Base-by-base conservation (phyloP, 2,888 invertebrate genomes). In the Tetropium fuscum region DNA sequence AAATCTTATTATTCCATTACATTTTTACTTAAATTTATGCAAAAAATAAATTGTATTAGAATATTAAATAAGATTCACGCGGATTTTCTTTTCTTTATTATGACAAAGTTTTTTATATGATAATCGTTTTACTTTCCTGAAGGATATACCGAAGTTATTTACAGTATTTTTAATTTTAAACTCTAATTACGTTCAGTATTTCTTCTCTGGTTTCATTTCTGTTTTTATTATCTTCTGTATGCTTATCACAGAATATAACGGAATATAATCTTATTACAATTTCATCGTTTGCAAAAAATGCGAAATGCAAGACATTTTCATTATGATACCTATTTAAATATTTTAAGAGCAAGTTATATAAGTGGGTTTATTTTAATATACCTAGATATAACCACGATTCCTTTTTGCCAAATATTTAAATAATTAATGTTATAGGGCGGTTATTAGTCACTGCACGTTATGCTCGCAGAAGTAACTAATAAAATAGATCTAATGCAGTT, bases 11-110 rank as follows among this genome's bases (percentile, higher is more conserved):
- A 64, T 64, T 64, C 64, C 66, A 64, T 66, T 64, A 67, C 57
- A 58, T 60, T 60, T 67, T 63, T 58, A 60, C 53, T 49, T 58
- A 62, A 65, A 65, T 65, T 63, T 65, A 68, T 65, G 63, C 65
- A 63, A 65, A 68, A 68, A 68, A 65, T 65, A 65, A 65, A 65
- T 68, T 68, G 60, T 63, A 66, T 66, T 66, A 66, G 66, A 66
- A 66, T 66, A 66, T 66, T 63, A 66, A 66, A 66, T 59, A 66
- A 63, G 66, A 63, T 53, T 48, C 56, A 53, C 59, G 59, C 54
- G 58, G 62, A 56, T 59, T 57, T 65, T 63, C 60, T 59, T 63
- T 60, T 60, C 53, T 56, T 58, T 66, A 40, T 51, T 40, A 51
- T 38, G 40, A 51, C 51, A 51, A 51, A 40, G 27, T 51, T 51